Percentiles rank a stretch among this genome's conserved stretches.
Conservation (phyloP, 2,888 invertebrate genomes). For the Xanthia icteritia region DNA sequence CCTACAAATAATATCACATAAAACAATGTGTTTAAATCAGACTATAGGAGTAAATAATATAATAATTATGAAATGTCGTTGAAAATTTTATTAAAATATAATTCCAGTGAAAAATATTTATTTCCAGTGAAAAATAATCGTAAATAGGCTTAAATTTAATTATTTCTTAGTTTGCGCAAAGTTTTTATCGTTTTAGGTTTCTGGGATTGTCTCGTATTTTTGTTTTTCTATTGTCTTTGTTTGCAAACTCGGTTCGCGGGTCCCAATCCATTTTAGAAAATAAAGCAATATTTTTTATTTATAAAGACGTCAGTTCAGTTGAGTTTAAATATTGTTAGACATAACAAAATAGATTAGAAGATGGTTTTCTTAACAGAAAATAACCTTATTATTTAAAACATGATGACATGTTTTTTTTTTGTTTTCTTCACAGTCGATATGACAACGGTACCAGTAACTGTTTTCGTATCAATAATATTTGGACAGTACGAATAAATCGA, state of each 20-base stretch:
- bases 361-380: background rate
- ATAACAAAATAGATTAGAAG: background rate
- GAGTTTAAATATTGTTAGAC: background rate
- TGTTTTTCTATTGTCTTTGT: conserved; percentile 38
- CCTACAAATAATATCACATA: background rate
- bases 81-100: background rate
- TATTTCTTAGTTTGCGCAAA: conserved; percentile 27
- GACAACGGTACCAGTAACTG: background rate
- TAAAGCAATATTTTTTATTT: background rate
- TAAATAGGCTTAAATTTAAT: conserved; percentile 1
- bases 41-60: background rate
- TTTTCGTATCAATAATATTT: background rate
- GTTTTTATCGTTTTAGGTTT: conserved; percentile 51
- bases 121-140: conserved; percentile 16
- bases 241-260: conserved; percentile 39
- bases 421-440: too few relatives aligned
- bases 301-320: background rate
- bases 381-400: background rate
- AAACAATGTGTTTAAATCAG: background rate
- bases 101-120: background rate
- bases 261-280: conserved; percentile 14
- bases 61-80: background rate
- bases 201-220: conserved; percentile 27
- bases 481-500: background rate
- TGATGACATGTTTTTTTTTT: background rate